Percentiles rank a stretch among this genome's conserved stretches.
phyloP scores from a whole-genome alignment of 2,888 invertebrate genomes.

The Galerucella calmariensis region DNA sequence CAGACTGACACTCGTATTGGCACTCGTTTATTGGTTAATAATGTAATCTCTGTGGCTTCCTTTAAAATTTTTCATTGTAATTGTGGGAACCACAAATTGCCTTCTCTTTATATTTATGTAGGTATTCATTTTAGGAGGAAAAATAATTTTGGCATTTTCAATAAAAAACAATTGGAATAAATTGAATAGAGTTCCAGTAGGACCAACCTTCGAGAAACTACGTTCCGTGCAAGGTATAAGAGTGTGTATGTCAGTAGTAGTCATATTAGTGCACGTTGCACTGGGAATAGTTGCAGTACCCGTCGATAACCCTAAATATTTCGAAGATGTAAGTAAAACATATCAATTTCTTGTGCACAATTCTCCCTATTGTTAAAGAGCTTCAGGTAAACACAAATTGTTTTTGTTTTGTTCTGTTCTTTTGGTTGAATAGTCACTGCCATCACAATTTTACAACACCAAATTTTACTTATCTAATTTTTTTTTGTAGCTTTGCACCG shows the following conservation, averaged over 20 bases:
- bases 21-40: too few relatives aligned
- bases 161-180: constrained; percentile 49
- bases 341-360: too few relatives aligned
- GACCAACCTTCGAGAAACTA: constrained; percentile 37
- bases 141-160: constrained; percentile 47
- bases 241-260: constrained; percentile 40
- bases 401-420: too few relatives aligned
- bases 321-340: constrained; percentile 41
- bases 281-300: constrained; percentile 35
- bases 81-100: not conserved
- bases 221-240: constrained; percentile 40
- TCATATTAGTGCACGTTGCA: constrained; percentile 35
- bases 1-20: too few relatives aligned
- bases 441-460: too few relatives aligned
- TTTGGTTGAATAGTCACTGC: too few relatives aligned
- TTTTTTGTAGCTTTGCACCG: too few relatives aligned
- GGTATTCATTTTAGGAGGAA: constrained; percentile 37
- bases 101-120: not conserved
- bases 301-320: constrained; percentile 37
- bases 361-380: too few relatives aligned
- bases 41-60: too few relatives aligned
- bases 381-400: too few relatives aligned
- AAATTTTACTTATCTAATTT: too few relatives aligned
- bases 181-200: constrained; percentile 31
- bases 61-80: too few relatives aligned